A percentile compares a stretch with the other conserved stretches of the same genome.
Evolutionary conservation across 2,797 vertebrate genomes (phyloP).

Genomic region (Hyperoplus immaculatus): DNA sequence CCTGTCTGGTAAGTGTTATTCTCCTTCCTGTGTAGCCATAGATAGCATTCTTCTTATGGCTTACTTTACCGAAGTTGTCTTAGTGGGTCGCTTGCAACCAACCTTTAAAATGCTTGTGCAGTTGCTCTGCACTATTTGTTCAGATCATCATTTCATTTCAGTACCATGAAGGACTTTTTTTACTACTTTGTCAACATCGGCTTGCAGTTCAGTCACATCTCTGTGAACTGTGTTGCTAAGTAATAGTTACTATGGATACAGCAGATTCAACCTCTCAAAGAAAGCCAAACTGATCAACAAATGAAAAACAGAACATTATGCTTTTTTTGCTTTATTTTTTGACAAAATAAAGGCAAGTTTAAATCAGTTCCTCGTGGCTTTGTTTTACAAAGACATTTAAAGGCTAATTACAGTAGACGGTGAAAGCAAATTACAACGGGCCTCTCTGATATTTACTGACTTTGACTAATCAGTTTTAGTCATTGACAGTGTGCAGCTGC

Average conservation of each 20-base stretch:
- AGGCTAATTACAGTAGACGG: slow-evolving; percentile 27
- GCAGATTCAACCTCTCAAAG: slow-evolving; percentile 67
- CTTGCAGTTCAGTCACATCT: slow-evolving; percentile 68
- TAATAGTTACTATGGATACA: slow-evolving; percentile 87
- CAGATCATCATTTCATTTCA: slow-evolving; percentile 26
- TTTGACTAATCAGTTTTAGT: slow-evolving; percentile 18
- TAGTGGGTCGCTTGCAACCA: slow-evolving; percentile 27
- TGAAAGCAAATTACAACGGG: slow-evolving; percentile 4
- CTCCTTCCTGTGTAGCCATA: slow-evolving; percentile 5
- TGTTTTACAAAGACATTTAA: slow-evolving; percentile 17
- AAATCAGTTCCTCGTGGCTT: slow-evolving; percentile 19
- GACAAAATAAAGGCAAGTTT: slow-evolving; percentile 15
- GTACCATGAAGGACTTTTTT: slow-evolving; percentile 38
- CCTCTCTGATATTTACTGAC: slow-evolving; percentile 24
- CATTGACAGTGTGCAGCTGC: slow-evolving; percentile 16
- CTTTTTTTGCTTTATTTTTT: slow-evolving; percentile 5
- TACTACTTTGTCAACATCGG: slow-evolving; percentile 39
- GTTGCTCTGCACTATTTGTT: slow-evolving; percentile 25
- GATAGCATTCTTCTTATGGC: slow-evolving; percentile 20
- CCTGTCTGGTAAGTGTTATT: slow-evolving; percentile 94
- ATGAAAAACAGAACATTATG: slow-evolving; percentile 62
- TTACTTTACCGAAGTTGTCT: neutral
- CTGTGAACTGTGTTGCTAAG: slow-evolving; percentile 83
- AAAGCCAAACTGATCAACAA: slow-evolving; percentile 68
- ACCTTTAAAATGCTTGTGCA: neutral